Percentiles rank a stretch among this genome's conserved stretches.
Conservation (phyloP, 2,888 invertebrate species). For the Diogma glabrata region DNA sequence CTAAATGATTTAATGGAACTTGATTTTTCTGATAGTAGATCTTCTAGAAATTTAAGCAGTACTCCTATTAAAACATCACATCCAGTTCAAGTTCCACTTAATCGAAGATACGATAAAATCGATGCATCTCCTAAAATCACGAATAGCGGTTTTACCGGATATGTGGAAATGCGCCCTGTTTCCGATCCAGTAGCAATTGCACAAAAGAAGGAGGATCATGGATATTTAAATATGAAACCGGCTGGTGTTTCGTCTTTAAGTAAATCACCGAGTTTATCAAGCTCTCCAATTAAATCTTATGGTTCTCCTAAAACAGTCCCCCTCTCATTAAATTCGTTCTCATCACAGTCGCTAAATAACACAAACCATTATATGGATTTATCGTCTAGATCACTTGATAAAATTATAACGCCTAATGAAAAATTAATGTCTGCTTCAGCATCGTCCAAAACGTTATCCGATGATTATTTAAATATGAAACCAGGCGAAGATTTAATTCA, state of each 20-base stretch:
- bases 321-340: neutral
- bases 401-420: constrained; percentile 11
- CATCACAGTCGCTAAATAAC: neutral
- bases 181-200: constrained; percentile 17
- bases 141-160: constrained; percentile 32
- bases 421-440: constrained; percentile 17
- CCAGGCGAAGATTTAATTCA: constrained; percentile 24
- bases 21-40: constrained; percentile 45
- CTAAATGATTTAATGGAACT: constrained; percentile 78
- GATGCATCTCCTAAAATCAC: constrained; percentile 23
- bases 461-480: constrained; percentile 24
- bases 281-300: constrained; percentile 20
- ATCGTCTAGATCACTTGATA: constrained; percentile 17
- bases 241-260: constrained; percentile 22
- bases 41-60: constrained; percentile 2
- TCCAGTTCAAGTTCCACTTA: constrained; percentile 19
- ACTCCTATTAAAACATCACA: constrained; percentile 16
- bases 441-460: constrained; percentile 18
- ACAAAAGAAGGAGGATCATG: constrained; percentile 19
- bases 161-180: constrained; percentile 48
- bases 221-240: constrained; percentile 39
- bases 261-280: constrained; percentile 21
- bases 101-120: constrained; percentile 15
- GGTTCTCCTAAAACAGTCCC: constrained; percentile 10
- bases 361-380: constrained; percentile 18